Evolutionary conservation across 1,140 invertebrate genomes (phyloP), one percentile per base, ranked within the genome.

Genomic region (Cepaea nemoralis): DNA sequence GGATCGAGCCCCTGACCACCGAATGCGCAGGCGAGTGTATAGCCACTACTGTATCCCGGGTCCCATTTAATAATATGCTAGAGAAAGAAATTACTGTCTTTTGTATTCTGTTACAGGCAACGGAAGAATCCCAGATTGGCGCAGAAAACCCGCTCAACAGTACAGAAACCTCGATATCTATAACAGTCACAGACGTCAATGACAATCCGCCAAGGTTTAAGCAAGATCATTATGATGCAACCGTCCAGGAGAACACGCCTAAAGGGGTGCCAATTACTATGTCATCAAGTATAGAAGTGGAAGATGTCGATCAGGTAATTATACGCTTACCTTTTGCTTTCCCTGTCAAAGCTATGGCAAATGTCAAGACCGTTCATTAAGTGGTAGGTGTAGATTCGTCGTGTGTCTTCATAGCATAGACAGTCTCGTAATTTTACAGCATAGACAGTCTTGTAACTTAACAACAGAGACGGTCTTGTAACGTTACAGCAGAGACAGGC

Each of bases 181-280:
- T 98, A 45, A 96, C 97, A 80, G 92, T 98, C 1, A 31, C 42
- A 22, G 94, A 89, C 77, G 76, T 85, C 12, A 89, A 89, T 83
- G 88, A 89, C 78, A 89, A 89, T 80, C 50, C 33, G 0, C 88
- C 88, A 45, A 8, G 40, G 16, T 89, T 89, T 79, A 77, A 63
- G 0, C 27, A 78, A 31, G 16, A 5, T 1, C 22, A 94, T 42
- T 96, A 98, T 93, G 93, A 95, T 89, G 95, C 99, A 0, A 96
- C 98, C 89, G 98, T 99, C 86, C 82, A 84, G 66, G 86, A 89
- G 50, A 79, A 83, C 31, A 82, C 83, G 10, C 79, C 83, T 87
- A 96, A 97, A 2, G 87, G 0, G 97, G 99, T 90, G 97, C 98
- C 88, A 96, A 96, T 31, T 96, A 97, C 0, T 92, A 90, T 93